Percentiles rank a stretch among this genome's conserved stretches.
Conservation (phyloP, 2,113 vertebrate species). For the Ptyas mucosa region DNA sequence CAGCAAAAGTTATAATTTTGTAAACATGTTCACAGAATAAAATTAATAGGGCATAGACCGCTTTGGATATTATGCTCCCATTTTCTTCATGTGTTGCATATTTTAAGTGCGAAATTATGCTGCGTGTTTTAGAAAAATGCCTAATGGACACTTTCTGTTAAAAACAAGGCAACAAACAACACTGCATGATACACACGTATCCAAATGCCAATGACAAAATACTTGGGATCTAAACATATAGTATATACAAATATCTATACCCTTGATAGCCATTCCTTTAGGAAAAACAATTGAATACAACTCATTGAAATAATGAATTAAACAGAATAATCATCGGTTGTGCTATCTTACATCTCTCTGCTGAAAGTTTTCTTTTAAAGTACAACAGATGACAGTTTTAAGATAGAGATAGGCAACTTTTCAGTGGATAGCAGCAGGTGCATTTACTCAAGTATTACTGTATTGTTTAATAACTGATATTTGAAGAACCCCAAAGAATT, state of each 20-base stretch:
- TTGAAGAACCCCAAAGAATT: not conserved
- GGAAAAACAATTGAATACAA: not conserved
- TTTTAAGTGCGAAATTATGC: constrained; percentile 56
- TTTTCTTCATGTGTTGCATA: constrained; percentile 48
- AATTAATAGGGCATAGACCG: constrained; percentile 59
- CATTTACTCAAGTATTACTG: not conserved
- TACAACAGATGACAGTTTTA: not conserved
- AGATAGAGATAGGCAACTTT: not conserved
- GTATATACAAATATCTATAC: not conserved
- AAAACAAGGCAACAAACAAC: not conserved
- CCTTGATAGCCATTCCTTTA: not conserved
- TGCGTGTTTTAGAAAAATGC: constrained; percentile 52
- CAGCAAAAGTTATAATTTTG: constrained; percentile 31
- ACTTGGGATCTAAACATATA: not conserved
- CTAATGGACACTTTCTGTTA: constrained; percentile 33
- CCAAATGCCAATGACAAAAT: constrained; percentile 30
- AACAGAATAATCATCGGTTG: not conserved
- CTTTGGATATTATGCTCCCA: constrained; percentile 43
- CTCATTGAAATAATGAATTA: not conserved
- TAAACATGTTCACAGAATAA: constrained; percentile 63
- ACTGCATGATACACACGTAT: constrained; percentile 6
- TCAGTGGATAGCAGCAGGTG: not conserved
- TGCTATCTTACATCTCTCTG: not conserved
- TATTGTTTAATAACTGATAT: not conserved
- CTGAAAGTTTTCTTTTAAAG: not conserved